Evolutionary conservation across 2,113 vertebrate genomes (phyloP).

Genomic region (Lycaon pictus): DNA sequence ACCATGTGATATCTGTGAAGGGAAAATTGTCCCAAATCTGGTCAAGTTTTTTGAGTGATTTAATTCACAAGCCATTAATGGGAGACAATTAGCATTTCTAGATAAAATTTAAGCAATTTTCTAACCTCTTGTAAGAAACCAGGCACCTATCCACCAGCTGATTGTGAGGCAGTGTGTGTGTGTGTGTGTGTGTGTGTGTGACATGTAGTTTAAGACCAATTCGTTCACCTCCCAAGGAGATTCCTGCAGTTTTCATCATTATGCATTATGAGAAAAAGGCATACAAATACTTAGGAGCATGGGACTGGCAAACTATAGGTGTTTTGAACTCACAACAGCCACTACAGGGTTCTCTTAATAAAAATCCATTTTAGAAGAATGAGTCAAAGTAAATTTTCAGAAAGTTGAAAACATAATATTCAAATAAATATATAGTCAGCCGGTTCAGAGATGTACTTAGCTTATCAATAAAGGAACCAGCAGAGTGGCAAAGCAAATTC

Average conservation of each 20-base stretch:
- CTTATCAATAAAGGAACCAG: neutral
- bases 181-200: neutral
- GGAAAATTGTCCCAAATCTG: neutral
- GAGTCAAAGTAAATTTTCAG: neutral
- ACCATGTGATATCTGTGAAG: neutral
- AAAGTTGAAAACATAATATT: neutral
- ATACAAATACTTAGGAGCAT: neutral
- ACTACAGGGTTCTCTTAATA: neutral
- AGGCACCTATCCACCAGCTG: neutral
- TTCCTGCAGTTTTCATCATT: neutral
- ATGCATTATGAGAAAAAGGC: neutral
- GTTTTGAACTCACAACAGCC: neutral
- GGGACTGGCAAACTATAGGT: neutral
- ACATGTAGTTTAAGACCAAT: neutral
- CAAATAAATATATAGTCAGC: neutral
- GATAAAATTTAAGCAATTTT: neutral
- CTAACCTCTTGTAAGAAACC: neutral
- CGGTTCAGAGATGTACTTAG: neutral
- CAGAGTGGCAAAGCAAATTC: neutral
- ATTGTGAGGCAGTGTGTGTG: neutral
- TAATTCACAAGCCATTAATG: neutral
- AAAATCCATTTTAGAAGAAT: slow-evolving; percentile 1
- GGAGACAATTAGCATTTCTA: neutral
- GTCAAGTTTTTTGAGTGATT: neutral
- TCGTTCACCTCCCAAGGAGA: neutral